These are phyloP conservation scores for Ennomos erosarius DNA, from an alignment of 2,888 invertebrate genomes.

Conservation along the genomic window DNA sequence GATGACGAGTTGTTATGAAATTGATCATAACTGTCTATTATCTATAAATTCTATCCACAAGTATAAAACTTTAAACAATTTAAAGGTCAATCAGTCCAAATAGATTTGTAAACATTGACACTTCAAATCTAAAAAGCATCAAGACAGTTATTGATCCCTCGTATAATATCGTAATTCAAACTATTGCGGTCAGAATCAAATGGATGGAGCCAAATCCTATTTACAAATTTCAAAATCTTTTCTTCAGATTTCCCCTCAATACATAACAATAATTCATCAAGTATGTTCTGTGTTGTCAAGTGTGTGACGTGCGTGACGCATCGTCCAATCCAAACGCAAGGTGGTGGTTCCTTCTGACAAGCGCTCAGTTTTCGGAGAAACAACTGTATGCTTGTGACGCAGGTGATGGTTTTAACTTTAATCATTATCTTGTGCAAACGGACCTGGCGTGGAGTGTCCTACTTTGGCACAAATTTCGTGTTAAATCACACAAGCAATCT, in stretches of 20 bases:
- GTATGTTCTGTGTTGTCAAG: constrained; percentile 25
- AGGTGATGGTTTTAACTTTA: constrained; percentile 33
- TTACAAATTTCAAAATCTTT: constrained; percentile 12
- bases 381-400: constrained; percentile 35
- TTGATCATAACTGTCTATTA: too few relatives aligned
- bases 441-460: constrained; percentile 29
- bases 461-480: constrained; percentile 27
- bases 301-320: constrained; percentile 44
- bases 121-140: too few relatives aligned
- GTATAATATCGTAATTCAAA: too few relatives aligned
- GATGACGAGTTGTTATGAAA: too few relatives aligned
- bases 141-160: too few relatives aligned
- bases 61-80: too few relatives aligned
- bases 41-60: too few relatives aligned
- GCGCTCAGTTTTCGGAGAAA: constrained; percentile 36
- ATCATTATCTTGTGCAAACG: constrained; percentile 30
- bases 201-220: neutral
- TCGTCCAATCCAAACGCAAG: constrained; percentile 27
- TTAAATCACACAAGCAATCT: constrained; percentile 16
- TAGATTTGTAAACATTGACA: too few relatives aligned
- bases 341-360: constrained; percentile 29
- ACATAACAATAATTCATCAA: constrained; percentile 35
- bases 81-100: too few relatives aligned
- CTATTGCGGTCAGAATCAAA: too few relatives aligned
- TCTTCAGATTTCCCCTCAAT: constrained; percentile 15